phyloP scores from a whole-genome alignment of 2,113 vertebrate species.

The Rhynchopsitta pachyrhyncha region DNA sequence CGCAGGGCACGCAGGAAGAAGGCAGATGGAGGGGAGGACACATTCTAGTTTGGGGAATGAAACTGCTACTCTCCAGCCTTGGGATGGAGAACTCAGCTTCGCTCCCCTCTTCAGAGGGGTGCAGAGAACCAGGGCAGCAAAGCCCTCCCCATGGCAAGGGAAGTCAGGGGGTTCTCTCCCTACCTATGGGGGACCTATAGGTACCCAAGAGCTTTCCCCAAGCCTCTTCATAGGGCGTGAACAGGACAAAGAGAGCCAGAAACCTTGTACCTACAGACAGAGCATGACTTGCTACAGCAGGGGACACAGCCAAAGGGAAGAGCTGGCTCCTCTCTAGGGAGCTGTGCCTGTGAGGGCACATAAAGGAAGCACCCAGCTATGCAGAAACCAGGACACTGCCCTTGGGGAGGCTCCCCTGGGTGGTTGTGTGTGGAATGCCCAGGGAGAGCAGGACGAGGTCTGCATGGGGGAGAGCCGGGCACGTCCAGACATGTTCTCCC shows the following conservation, averaged over 20 bases:
- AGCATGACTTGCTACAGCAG: not conserved
- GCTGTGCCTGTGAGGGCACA: rapidly evolving
- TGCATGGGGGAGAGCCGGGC: not conserved
- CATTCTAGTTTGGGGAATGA: not conserved
- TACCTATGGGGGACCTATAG: not conserved
- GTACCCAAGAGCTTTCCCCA: not conserved
- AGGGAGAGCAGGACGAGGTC: not conserved
- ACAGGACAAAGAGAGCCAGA: not conserved
- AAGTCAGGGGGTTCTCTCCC: not conserved
- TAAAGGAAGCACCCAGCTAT: not conserved
- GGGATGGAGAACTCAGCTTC: not conserved
- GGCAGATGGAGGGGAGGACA: not conserved
- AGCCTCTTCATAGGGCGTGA: rapidly evolving
- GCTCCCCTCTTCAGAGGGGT: not conserved
- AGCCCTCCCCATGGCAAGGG: rapidly evolving
- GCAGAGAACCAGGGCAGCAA: not conserved
- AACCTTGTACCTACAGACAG: rapidly evolving
- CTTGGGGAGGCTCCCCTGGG: not conserved
- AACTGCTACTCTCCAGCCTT: not conserved
- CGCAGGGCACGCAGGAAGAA: not conserved
- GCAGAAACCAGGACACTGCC: not conserved
- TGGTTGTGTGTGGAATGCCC: rapidly evolving
- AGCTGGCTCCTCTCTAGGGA: not conserved
- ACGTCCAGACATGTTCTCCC: not conserved
- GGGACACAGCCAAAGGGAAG: not conserved